A percentile compares a stretch with the other conserved stretches of the same genome.
Conservation (phyloP, 1,140 invertebrate species). For the Drosophila tropicalis region DNA sequence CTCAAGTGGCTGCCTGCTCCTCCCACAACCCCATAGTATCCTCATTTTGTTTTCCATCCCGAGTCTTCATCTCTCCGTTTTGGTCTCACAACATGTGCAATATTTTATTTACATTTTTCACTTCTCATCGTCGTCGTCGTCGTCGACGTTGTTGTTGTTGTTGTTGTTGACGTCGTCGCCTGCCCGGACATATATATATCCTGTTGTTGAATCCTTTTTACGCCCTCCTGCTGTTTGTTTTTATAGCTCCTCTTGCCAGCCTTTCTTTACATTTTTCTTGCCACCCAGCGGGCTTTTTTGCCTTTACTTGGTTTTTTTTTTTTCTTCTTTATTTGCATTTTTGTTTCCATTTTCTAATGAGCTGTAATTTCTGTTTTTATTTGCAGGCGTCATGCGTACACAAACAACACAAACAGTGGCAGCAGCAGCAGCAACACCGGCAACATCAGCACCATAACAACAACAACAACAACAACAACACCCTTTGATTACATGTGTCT, state of each 20-base stretch:
- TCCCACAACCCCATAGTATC: constrained; percentile 12
- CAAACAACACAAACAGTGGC: constrained; percentile 59
- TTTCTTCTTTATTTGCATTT: constrained; percentile 52
- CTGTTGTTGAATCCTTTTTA: constrained; percentile 64
- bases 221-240: constrained; percentile 54
- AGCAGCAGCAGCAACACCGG: constrained; percentile 50
- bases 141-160: constrained; percentile 50
- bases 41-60: constrained; percentile 23
- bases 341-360: constrained; percentile 81
- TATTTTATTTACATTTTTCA: constrained; percentile 81
- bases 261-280: constrained; percentile 30
- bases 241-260: constrained; percentile 45
- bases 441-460: constrained; percentile 27
- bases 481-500: constrained; percentile 37
- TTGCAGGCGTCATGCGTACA: constrained; percentile 76
- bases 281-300: constrained; percentile 41
- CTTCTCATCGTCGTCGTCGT: constrained; percentile 55
- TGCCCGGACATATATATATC: constrained; percentile 65
- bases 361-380: constrained; percentile 80
- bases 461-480: neutral
- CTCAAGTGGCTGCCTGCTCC: constrained; percentile 68
- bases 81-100: constrained; percentile 50
- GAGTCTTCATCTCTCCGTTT: constrained; percentile 1
- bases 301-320: constrained; percentile 36
- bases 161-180: constrained; percentile 45